Base-by-base conservation (phyloP, 2,797 vertebrate species). In the Halcyon smyrnensis region DNA sequence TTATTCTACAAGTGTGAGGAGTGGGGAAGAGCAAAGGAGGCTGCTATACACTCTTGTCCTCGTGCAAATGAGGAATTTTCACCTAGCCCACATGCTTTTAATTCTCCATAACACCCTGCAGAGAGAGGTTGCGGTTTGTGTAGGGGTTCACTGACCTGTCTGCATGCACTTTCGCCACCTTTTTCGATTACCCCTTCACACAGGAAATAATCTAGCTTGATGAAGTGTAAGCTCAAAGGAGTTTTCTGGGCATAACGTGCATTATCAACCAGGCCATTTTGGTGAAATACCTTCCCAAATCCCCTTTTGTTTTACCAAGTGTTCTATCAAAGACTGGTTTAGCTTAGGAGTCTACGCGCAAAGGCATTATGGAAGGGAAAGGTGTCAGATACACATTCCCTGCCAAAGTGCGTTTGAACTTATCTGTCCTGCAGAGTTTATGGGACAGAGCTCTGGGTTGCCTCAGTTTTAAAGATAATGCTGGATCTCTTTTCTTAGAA, bases 391-490 rank as follows among this genome's bases (percentile, higher is more conserved):
- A 37, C 12, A 1, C 0, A 0, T 78, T 88, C 27, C n/a, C 59
- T 91, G 91, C 91, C 93, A 95, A 91, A 65, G 53, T 24, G 23
- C 30, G 87, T 87, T 84, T 70, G 74, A 84, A 84, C 36, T 91
- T 91, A 93, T 91, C 94, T 90, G 20, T 76, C 57, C 59, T 51
- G 48, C 0, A 0, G 37, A 74, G 64, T 30, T 93, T 86, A 65
- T 41, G 65, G 74, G 51, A 43, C 27, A 68, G 65, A 78, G 59
- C 23, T 84, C 93, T 91, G 76, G 23, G 25, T 69, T 86, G n/a
- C 77, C 81, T 95, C 77, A 82, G 23, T 93, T 86, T 84, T 84
- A 93, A 85, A 96, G 95, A 92, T 82, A 95, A 43, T 7, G 3
- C 39, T 73, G 69, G 9, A 37, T 81, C 36, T 84, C 63, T 91